These are phyloP conservation scores for Phymatocera aterrima DNA, from an alignment of 2,888 invertebrate species.

Conservation along the genomic window DNA sequence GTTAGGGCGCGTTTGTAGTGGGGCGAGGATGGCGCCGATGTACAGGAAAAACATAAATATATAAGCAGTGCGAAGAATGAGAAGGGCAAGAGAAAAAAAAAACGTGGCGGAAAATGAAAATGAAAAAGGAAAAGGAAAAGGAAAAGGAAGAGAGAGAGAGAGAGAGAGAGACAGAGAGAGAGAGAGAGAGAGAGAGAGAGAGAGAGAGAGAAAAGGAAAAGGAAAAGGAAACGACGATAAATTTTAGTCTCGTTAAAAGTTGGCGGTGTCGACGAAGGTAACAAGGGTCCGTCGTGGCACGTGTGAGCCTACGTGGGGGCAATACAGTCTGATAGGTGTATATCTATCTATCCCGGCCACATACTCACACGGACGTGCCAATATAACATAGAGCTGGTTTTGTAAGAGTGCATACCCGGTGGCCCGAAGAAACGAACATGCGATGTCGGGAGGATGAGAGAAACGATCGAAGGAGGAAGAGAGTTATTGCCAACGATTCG, in stretches of 20 bases:
- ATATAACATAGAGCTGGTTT: too few relatives aligned
- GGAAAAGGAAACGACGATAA: conserved; percentile 29
- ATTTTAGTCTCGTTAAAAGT: conserved; percentile 46
- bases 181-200: background rate
- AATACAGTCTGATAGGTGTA: conserved; percentile 42
- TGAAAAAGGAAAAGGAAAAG: background rate
- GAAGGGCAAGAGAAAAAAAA: background rate
- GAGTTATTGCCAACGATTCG: too few relatives aligned
- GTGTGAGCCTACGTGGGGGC: conserved; percentile 42
- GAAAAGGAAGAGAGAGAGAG: background rate
- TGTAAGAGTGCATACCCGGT: too few relatives aligned
- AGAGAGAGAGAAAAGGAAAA: background rate
- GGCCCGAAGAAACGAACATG: too few relatives aligned
- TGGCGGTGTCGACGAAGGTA: conserved; percentile 41
- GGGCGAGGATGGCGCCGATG: background rate
- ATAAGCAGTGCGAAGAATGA: background rate
- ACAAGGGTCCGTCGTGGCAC: conserved; percentile 43
- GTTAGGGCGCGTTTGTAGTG: background rate
- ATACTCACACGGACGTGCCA: background rate
- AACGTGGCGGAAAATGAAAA: background rate
- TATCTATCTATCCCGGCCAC: conserved; percentile 33
- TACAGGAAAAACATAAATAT: background rate
- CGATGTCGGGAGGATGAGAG: too few relatives aligned
- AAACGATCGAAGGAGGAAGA: too few relatives aligned
- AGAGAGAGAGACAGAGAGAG: background rate